Evolutionary conservation across 2,113 vertebrate species (phyloP), one percentile per base, ranked within the genome.

Genomic region (Gobiocypris rarus): DNA sequence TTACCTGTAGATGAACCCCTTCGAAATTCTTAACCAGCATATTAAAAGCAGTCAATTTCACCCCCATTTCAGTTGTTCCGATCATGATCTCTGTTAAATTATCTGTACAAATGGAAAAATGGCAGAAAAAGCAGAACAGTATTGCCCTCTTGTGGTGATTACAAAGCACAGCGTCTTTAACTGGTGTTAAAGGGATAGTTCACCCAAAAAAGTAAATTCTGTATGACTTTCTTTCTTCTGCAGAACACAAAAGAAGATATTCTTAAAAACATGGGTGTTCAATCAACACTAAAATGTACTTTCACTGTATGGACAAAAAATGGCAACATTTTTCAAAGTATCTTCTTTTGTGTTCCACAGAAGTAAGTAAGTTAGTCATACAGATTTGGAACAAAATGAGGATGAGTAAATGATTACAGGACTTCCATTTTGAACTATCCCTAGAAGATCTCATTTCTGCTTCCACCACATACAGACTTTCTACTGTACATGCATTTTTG

Each of bases 141-240:
- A 26, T 38, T 28, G 78, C 83, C 83, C 74, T 87, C 83, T 79
- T 45, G 41, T 82, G 83, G 79, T 31, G 22, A 65, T 45, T 26
- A 61, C 5, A 15, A n/a, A 14, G 15, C 73, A 73, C 28, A 84
- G 43, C 73, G 52, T 3, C 54, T 28, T 13, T 22, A 15, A 52
- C 17, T 58, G 50, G 19, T 38, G 15, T 10, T 13, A 15, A 82
- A 7, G 11, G 10, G 4, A 15, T 0, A 45, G 22, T 45, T 73
- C 41, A 26, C 13, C 5, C 69, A 71, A 24, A 61, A 61, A 61
- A 13, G 1, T 1, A 61, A 61, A 43, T n/a, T 22, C 22, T 14
- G 9, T 71, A n/a, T 11, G 22, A n/a, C 19, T 43, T 6, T 24
- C 3, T n/a, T 70, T 70, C 17, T 67, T 67, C 63, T 19, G 4